A percentile compares a stretch with the other conserved stretches of the same genome.
Conservation (phyloP, 2,797 vertebrate genomes). For the Neoniphon sammara region DNA sequence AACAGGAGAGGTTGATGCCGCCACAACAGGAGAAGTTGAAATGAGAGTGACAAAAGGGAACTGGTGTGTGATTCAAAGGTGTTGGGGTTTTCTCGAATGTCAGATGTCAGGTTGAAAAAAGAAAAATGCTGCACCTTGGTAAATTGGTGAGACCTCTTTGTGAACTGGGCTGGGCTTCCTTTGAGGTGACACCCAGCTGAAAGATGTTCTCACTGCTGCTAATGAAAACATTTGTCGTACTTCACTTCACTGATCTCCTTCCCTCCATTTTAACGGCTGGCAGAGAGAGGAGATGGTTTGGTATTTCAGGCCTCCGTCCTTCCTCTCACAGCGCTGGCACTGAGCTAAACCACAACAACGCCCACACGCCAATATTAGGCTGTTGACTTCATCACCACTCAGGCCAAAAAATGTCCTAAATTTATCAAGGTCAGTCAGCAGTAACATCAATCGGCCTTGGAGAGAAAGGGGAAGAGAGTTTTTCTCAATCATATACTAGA, state of each 20-base stretch:
- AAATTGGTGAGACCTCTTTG: slow-evolving; percentile 22
- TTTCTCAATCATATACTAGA: no score
- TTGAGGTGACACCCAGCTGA: not conserved
- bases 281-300: not conserved
- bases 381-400: not conserved
- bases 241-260: not conserved
- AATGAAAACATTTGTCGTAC: not conserved
- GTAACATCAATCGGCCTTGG: not conserved
- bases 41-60: slow-evolving; percentile 38
- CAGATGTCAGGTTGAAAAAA: slow-evolving; percentile 15
- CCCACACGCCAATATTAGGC: not conserved
- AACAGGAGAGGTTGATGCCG: not conserved
- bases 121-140: not conserved
- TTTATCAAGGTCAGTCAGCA: not conserved
- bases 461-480: not conserved
- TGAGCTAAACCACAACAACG: slow-evolving; percentile 32
- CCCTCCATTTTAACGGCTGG: slow-evolving; percentile 4
- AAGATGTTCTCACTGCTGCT: not conserved
- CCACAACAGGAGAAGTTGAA: slow-evolving; percentile 26
- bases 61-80: not conserved
- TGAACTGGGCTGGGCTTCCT: slow-evolving; percentile 63
- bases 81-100: slow-evolving; percentile 27
- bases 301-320: not conserved
- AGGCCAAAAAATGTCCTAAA: slow-evolving; percentile 6
- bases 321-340: not conserved